phyloP scores from a whole-genome alignment of 2,797 vertebrate species.

The Pitangus sulphuratus region DNA sequence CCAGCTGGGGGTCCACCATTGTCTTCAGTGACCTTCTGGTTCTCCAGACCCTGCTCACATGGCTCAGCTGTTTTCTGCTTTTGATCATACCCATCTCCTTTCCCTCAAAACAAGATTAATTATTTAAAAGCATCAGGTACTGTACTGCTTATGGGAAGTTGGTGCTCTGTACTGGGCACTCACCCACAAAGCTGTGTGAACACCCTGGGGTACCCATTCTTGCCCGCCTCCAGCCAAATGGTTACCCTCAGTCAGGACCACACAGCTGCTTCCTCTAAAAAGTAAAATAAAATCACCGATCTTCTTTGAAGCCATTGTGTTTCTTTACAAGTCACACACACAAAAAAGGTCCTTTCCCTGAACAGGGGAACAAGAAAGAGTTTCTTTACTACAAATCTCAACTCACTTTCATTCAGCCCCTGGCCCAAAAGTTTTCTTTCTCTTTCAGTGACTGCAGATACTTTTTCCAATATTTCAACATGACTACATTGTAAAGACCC shows the following conservation, averaged over 20 bases:
- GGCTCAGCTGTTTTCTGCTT: not conserved
- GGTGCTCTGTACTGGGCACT: rapidly evolving
- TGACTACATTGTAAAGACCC: not conserved
- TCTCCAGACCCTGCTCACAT: not conserved
- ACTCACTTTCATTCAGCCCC: not conserved
- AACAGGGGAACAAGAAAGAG: not conserved
- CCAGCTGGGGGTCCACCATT: not conserved
- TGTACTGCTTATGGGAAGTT: not conserved
- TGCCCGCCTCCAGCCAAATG: rapidly evolving
- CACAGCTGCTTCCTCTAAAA: not conserved
- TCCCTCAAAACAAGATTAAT: not conserved
- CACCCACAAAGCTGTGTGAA: not conserved
- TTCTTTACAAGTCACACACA: not conserved
- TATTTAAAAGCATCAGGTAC: not conserved
- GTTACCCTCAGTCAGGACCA: not conserved
- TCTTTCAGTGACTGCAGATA: not conserved
- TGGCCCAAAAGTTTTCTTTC: not conserved
- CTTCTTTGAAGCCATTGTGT: not conserved
- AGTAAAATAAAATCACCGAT: not conserved
- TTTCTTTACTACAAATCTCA: not conserved
- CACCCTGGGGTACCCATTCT: not conserved
- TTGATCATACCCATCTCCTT: not conserved
- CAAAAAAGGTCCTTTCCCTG: not conserved
- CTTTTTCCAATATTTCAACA: not conserved
- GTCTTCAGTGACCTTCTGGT: not conserved